Evolutionary conservation across 92 coral and sea anemone species (phyloP).

Genomic region (Diadumene lineata): DNA sequence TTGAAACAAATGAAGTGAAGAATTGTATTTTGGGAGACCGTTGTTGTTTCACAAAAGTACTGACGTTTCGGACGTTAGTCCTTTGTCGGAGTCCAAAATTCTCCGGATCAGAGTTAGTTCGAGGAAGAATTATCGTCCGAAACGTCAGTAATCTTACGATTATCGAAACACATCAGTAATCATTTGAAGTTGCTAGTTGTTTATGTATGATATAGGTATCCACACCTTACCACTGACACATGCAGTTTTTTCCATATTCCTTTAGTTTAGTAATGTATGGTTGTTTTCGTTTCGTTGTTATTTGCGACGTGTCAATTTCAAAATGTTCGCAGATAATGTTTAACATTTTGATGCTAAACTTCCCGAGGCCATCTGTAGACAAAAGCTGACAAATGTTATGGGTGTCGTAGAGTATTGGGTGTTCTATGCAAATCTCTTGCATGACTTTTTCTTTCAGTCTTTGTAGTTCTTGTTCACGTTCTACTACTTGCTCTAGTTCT

Average conservation of each 20-base stretch:
- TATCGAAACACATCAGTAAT: neutral
- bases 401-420: neutral
- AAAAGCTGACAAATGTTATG: neutral
- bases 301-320: neutral
- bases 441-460: neutral
- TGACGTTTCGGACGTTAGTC: too few relatives aligned
- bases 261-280: neutral
- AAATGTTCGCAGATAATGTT: neutral
- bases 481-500: neutral
- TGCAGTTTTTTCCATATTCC: neutral
- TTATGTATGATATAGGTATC: too few relatives aligned
- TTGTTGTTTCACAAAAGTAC: too few relatives aligned
- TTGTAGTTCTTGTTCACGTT: neutral
- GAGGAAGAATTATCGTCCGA: too few relatives aligned
- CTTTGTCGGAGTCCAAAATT: too few relatives aligned
- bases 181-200: neutral
- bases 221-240: neutral
- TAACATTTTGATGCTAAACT: too few relatives aligned
- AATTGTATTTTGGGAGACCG: too few relatives aligned
- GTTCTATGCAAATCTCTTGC: neutral
- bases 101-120: too few relatives aligned
- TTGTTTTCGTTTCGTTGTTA: neutral
- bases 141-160: too few relatives aligned
- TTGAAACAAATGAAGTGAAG: too few relatives aligned
- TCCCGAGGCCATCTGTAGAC: neutral